Base-by-base conservation (phyloP, 2,888 invertebrate species). In the Acleris emargana region DNA sequence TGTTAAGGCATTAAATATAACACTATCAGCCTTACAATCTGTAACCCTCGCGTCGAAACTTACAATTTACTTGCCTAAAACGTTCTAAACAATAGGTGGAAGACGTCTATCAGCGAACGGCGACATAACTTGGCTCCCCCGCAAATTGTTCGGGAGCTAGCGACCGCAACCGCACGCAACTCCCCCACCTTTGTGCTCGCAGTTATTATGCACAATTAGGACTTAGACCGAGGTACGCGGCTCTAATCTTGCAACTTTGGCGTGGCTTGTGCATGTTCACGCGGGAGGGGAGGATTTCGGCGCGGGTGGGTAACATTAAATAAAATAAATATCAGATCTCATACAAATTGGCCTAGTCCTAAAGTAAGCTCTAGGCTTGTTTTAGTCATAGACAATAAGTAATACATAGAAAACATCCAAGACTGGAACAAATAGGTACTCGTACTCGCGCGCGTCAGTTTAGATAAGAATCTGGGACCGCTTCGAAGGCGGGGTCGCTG, bases 141-240 rank as follows among this genome's bases (percentile, higher is more conserved):
- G 76, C 88, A 87, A 88, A 89, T 89, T 85, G 86, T 88, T 89
- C 76, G 77, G 79, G 72, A 81, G 83, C 78, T 71, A 79, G 76
- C 67, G 75, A 81, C 86, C 87, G 75, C 87, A 81, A 79, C 79
- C 77, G 70, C 66, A 76, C 78, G 79, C 79, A 82, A 83, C 77
- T 81, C 77, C 74, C 70, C 49, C 62, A 59, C 84, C 85, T 86
- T 83, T 84, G 84, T 83, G 78, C 79, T 73, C 76, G 72, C 83
- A 76, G 80, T 88, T 88, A 89, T 88, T 90, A 87, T 86, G 86
- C 77, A 78, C 87, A 88, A 90, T 89, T 90, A 89, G 82, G 80
- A 82, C 83, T 82, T 79, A 83, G 81, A 84, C 80, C 80, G 81
- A 81, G 80, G 76, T 79, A 78, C 75, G 82, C 79, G 73, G 38